Percentiles rank a stretch among this genome's conserved stretches.
These are phyloP conservation scores for Caenorhabditis latens DNA, from an alignment of 1,140 invertebrate species.

Conservation along the genomic window DNA sequence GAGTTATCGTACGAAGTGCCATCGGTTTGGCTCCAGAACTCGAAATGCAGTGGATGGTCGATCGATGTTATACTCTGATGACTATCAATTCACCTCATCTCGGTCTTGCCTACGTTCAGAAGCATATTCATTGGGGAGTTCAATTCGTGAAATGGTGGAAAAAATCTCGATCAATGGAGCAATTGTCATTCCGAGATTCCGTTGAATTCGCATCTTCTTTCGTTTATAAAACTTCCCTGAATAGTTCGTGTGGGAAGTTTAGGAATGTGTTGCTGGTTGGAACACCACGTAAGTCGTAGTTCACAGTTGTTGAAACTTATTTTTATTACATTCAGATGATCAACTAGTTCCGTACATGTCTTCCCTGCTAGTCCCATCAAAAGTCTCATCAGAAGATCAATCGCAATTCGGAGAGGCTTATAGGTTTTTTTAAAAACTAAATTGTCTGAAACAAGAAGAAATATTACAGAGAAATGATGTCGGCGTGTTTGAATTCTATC, in stretches of 20 bases:
- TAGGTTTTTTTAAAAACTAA: neutral
- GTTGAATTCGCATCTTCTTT: slow-evolving; percentile 58
- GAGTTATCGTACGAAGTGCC: slow-evolving; percentile 63
- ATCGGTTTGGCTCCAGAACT: slow-evolving; percentile 49
- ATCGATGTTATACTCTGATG: slow-evolving; percentile 61
- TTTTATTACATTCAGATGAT: slow-evolving; percentile 32
- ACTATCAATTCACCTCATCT: slow-evolving; percentile 66
- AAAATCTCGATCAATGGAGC: slow-evolving; percentile 64
- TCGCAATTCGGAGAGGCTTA: slow-evolving; percentile 55
- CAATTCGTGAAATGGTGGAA: slow-evolving; percentile 63
- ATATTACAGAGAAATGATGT: slow-evolving; percentile 59
- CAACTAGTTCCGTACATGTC: slow-evolving; percentile 56
- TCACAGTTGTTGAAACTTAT: neutral
- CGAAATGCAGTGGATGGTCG: slow-evolving; percentile 51
- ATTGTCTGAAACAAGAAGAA: neutral
- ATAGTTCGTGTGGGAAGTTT: slow-evolving; percentile 62
- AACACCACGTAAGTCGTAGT: slow-evolving; percentile 35
- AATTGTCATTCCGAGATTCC: slow-evolving; percentile 61
- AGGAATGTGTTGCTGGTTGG: slow-evolving; percentile 63
- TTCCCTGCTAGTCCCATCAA: slow-evolving; percentile 53
- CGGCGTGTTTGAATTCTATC: slow-evolving; percentile 39
- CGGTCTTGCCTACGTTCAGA: slow-evolving; percentile 60
- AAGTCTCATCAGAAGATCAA: slow-evolving; percentile 42
- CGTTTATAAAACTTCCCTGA: slow-evolving; percentile 58
- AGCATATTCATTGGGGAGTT: slow-evolving; percentile 59